phyloP scores from a whole-genome alignment of 1,140 invertebrate genomes.

The Globodera ellingtonae region DNA sequence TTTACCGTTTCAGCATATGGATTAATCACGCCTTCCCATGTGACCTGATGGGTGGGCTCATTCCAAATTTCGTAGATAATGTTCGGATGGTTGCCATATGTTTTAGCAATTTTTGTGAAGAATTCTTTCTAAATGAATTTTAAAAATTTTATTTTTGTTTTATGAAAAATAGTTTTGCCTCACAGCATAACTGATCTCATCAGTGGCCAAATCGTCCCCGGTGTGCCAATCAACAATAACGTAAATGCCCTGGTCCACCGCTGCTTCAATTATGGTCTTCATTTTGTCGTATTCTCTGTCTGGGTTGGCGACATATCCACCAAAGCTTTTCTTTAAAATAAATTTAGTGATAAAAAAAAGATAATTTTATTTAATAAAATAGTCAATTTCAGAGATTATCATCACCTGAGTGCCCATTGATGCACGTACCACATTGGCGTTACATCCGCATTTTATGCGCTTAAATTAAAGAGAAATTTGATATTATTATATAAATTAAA shows the following conservation, averaged over 20 bases:
- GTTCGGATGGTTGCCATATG: conserved; percentile 14
- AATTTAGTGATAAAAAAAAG: too few relatives aligned
- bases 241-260: conserved; percentile 30
- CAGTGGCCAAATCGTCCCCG: conserved; percentile 17
- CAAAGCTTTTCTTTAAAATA: neutral
- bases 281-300: conserved; percentile 15
- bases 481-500: neutral
- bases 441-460: conserved; percentile 20
- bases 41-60: conserved; percentile 7
- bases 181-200: conserved; percentile 11
- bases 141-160: neutral
- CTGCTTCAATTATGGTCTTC: conserved; percentile 16
- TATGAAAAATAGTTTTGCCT: too few relatives aligned
- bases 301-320: conserved; percentile 28
- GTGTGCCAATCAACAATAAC: conserved; percentile 35
- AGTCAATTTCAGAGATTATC: neutral
- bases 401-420: conserved; percentile 11
- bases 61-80: conserved; percentile 36
- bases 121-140: conserved; percentile 16
- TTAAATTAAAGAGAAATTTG: neutral
- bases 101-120: conserved; percentile 33
- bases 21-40: conserved; percentile 10
- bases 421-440: conserved; percentile 31
- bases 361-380: too few relatives aligned
- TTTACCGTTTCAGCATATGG: conserved; percentile 15